These are phyloP conservation scores for Pomatostomus ruficeps DNA, from an alignment of 2,113 vertebrate genomes.

Conservation along the genomic window DNA sequence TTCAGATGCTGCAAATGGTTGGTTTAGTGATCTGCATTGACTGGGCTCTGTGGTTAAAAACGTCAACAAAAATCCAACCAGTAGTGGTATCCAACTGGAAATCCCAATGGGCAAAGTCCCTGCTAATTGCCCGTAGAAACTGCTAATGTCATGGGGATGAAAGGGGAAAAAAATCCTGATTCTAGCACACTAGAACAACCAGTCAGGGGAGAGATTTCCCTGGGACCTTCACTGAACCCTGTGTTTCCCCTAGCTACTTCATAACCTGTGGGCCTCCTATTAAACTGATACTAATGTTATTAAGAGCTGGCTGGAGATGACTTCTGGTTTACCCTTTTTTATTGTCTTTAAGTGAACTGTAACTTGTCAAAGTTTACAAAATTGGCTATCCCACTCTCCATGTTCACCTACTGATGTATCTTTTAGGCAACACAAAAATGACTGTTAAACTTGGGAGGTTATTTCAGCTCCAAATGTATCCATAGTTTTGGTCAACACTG, in stretches of 20 bases:
- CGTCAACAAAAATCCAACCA: not conserved
- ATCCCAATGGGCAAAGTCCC: not conserved
- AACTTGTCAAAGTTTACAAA: not conserved
- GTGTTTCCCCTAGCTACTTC: not conserved
- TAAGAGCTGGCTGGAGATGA: not conserved
- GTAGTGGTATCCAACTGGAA: not conserved
- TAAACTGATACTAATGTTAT: not conserved
- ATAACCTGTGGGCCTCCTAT: not conserved
- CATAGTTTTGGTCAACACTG: not conserved
- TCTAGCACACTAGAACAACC: not conserved
- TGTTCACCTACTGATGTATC: not conserved
- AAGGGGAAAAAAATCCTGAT: constrained; percentile 52
- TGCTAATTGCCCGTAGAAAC: not conserved
- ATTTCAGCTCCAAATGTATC: not conserved
- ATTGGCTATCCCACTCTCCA: not conserved
- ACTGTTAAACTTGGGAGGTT: not conserved
- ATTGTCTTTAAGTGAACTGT: not conserved
- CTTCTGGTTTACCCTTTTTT: not conserved
- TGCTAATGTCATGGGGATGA: not conserved
- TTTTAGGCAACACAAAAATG: not conserved
- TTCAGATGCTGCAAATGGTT: constrained; percentile 63
- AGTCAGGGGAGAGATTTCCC: not conserved
- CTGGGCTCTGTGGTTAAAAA: constrained; percentile 54
- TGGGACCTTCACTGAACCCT: not conserved
- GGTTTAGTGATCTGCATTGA: constrained; percentile 69